Conservation (phyloP, 2,113 vertebrate genomes). For the Lasiurus borealis region DNA sequence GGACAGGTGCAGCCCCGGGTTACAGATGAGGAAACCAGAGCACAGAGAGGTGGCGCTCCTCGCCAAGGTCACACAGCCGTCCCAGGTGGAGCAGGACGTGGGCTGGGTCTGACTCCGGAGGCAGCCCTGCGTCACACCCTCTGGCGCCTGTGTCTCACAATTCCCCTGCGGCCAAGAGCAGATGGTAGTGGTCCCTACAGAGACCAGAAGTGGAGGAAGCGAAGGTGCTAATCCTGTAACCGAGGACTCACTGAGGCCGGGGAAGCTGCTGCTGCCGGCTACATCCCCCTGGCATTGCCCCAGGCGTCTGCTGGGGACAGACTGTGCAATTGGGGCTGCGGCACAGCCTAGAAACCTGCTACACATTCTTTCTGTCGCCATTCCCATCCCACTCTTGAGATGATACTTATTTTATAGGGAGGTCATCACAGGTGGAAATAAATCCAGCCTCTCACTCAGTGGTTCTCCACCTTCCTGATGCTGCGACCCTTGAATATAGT, state of each 20-base stretch:
- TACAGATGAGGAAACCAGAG: neutral
- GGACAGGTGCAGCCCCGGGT: neutral
- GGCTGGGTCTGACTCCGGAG: neutral
- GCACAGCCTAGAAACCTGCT: neutral
- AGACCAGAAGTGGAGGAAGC: neutral
- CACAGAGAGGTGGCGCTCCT: neutral
- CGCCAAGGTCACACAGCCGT: too few species aligned
- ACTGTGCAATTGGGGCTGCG: neutral
- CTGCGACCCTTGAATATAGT: too few species aligned
- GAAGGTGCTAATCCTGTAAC: rapidly evolving
- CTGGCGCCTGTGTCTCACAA: neutral
- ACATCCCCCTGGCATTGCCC: rapidly evolving
- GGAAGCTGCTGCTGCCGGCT: neutral
- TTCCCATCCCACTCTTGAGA: conserved; percentile 1
- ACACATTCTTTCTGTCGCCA: neutral
- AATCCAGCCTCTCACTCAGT: conserved; percentile 63
- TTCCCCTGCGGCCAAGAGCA: neutral
- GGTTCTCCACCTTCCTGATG: too few species aligned
- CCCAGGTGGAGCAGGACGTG: neutral
- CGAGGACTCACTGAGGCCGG: neutral
- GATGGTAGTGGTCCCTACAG: neutral
- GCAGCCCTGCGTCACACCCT: neutral
- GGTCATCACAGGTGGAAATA: conserved; percentile 60
- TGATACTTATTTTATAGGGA: conserved; percentile 67
- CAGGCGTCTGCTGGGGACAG: neutral